A percentile compares a stretch with the other conserved stretches of the same genome.
Conservation (phyloP, 2,113 vertebrate genomes). For the Dipodomys ordii region DNA sequence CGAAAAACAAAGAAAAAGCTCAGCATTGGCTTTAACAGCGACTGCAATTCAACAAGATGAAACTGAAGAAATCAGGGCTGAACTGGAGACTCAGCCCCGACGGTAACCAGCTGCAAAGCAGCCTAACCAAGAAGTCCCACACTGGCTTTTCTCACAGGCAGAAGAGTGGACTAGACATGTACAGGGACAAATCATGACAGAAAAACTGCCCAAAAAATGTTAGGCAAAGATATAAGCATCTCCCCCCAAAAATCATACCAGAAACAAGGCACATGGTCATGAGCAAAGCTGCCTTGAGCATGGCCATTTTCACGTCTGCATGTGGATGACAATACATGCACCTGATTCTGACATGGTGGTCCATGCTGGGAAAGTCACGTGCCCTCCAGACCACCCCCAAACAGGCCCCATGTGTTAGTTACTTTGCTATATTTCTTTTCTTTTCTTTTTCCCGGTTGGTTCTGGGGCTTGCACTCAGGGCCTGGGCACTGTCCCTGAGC, state of each 20-base stretch:
- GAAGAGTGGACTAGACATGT: not conserved
- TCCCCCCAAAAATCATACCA: not conserved
- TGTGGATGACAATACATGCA: accelerated
- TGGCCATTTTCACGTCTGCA: accelerated
- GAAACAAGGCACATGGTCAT: not conserved
- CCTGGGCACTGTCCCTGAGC: too few species aligned
- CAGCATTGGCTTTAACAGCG: not conserved
- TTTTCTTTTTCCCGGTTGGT: too few species aligned
- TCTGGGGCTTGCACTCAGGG: too few species aligned
- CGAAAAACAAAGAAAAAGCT: not conserved
- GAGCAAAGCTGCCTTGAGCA: too few species aligned
- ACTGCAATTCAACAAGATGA: not conserved
- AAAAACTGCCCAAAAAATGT: too few species aligned
- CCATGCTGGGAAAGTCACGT: accelerated
- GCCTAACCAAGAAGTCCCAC: not conserved
- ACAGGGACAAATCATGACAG: not conserved
- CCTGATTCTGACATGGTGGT: not conserved
- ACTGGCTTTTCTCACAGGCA: not conserved
- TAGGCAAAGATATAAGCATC: not conserved
- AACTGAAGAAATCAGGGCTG: not conserved
- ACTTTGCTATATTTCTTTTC: accelerated
- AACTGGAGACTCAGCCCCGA: not conserved
- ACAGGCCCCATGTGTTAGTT: not conserved
- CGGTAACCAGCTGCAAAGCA: not conserved
- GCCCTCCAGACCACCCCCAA: accelerated